Evolutionary conservation across 2,113 vertebrate genomes (phyloP), one percentile per base, ranked within the genome.

Genomic region (Strix aluco): DNA sequence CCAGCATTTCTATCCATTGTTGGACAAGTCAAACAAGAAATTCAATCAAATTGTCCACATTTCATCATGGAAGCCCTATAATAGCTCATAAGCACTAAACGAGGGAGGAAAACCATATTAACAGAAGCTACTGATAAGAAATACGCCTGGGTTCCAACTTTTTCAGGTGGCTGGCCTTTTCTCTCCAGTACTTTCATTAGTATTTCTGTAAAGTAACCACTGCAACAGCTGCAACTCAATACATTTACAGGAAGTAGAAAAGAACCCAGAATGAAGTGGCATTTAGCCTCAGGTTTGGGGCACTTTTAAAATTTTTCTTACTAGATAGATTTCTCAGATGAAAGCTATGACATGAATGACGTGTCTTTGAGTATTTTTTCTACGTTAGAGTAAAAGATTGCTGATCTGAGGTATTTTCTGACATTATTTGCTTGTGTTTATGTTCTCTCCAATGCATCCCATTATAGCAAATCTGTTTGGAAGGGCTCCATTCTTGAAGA

Each of bases 361-460:
- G 4, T 51, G 73, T 66, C 84, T 90, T 29, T 47, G 49, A 92
- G 63, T 94, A 69, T 73, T 91, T 94, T 87, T 92, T 82, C 86
- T 86, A 82, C 87, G 80, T 13, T 29, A 92, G 80, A 96, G 86
- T 66, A 80, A 46, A 66, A 86, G 78, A 77, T 52, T 81, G 79
- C 79, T 94, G 73, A 84, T 62, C 82, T 54, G 67, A 84, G 86
- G 52, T 88, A 96, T 91, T 97, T 97, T 84, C 92, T 94, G 91
- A 49, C 89, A 95, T 95, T 95, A 97, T 95, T 95, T 95, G 66
- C 94, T 88, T 26, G 34, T 87, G 89, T 94, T 96, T 94, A 84
- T 84, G 81, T 73, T 95, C 87, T 85, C 87, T 77, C 84, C 66
- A 82, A 66, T 77, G 86, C 58, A 96, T 89, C 84, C 92, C 72